Evolutionary conservation across 2,113 vertebrate species (phyloP).

Genomic region (Camelus bactrianus): DNA sequence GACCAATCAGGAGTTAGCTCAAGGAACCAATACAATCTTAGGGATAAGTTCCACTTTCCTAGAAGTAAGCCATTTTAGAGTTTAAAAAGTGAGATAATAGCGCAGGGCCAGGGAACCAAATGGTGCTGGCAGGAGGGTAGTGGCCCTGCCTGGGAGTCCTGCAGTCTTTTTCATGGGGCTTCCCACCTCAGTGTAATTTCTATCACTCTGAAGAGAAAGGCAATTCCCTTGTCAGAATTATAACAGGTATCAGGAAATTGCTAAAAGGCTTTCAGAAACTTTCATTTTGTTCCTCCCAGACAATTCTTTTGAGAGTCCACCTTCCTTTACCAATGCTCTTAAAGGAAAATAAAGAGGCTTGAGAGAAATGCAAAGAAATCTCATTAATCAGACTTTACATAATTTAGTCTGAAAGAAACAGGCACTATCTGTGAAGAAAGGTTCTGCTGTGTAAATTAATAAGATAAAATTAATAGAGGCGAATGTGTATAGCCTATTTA

Average conservation of each 20-base stretch:
- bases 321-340: not conserved
- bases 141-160: too few relatives aligned
- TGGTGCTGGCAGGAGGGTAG: too few relatives aligned
- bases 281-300: conserved; percentile 17
- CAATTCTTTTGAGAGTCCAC: not conserved
- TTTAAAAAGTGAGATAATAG: too few relatives aligned
- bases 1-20: too few relatives aligned
- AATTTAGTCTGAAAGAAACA: conserved; percentile 17
- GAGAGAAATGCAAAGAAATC: conserved; percentile 4
- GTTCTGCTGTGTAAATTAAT: conserved; percentile 40
- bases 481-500: not conserved
- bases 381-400: not conserved
- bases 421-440: conserved; percentile 10
- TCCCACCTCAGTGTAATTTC: not conserved
- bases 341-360: conserved; percentile 49
- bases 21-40: too few relatives aligned
- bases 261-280: conserved; percentile 51
- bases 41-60: too few relatives aligned
- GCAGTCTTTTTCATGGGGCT: too few relatives aligned
- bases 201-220: conserved; percentile 7
- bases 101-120: too few relatives aligned
- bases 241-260: conserved; percentile 25
- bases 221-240: conserved; percentile 64
- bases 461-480: not conserved
- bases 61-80: too few relatives aligned